A percentile compares a stretch with the other conserved stretches of the same genome.
These are phyloP conservation scores for Agrotis exclamationis DNA, from an alignment of 2,888 invertebrate species.

Conservation along the genomic window DNA sequence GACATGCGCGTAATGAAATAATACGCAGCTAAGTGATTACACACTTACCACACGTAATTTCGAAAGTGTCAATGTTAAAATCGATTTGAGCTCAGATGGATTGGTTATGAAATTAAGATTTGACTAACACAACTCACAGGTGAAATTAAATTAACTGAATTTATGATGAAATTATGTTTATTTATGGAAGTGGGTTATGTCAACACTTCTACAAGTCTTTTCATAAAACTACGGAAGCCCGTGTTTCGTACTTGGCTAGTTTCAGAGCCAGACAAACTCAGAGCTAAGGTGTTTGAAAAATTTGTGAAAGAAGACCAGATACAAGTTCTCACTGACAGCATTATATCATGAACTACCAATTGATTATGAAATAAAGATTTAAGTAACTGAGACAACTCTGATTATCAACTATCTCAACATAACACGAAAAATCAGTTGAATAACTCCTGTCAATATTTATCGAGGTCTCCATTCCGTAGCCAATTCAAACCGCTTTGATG, in stretches of 20 bases:
- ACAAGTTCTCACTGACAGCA: too few species aligned
- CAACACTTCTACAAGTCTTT: too few species aligned
- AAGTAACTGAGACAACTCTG: background rate
- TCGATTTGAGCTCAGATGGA: constrained; percentile 23
- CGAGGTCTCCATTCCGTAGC: background rate
- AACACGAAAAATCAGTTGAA: background rate
- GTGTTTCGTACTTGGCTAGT: too few species aligned
- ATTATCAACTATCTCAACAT: background rate
- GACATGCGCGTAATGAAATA: constrained; percentile 57
- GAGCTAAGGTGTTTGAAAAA: too few species aligned
- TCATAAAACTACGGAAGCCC: too few species aligned
- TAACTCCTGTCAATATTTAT: background rate
- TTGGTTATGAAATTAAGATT: constrained; percentile 27
- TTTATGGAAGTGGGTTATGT: too few species aligned
- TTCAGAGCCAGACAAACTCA: too few species aligned
- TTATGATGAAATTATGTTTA: too few species aligned
- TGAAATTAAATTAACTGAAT: too few species aligned
- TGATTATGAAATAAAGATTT: constrained; percentile 19
- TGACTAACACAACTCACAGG: too few species aligned
- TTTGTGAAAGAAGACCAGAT: too few species aligned
- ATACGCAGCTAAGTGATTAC: constrained; percentile 62
- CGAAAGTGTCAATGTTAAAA: constrained; percentile 42
- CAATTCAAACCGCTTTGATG: constrained; percentile 27
- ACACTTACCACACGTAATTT: constrained; percentile 39
- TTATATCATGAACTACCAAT: background rate